A percentile compares a stretch with the other conserved stretches of the same genome.
Conservation (phyloP, 2,797 vertebrate species). For the Pipistrellus pygmaeus region DNA sequence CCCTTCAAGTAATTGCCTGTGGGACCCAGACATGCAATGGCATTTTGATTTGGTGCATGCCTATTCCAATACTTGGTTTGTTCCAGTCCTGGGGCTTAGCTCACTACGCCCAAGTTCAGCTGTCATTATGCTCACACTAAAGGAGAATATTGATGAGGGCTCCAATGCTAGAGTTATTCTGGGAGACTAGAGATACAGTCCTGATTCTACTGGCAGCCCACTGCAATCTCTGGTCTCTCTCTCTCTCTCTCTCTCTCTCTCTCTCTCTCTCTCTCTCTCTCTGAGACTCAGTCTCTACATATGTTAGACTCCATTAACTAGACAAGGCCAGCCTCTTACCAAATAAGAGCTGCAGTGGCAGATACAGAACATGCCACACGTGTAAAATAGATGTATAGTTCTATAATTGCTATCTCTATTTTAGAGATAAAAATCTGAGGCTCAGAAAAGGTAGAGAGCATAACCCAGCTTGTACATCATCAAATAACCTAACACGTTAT, state of each 20-base stretch:
- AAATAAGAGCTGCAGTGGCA: not conserved
- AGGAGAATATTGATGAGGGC: not conserved
- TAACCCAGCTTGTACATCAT: not conserved
- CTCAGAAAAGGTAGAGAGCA: not conserved
- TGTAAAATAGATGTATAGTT: not conserved
- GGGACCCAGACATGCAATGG: not conserved
- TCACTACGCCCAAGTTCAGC: not conserved
- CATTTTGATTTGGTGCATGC: not conserved
- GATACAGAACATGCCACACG: not conserved
- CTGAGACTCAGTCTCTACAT: not conserved
- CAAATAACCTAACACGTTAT: not conserved
- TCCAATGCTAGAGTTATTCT: too few species aligned
- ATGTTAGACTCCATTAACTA: conserved; percentile 31
- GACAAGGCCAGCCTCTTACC: not conserved
- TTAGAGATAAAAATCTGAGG: not conserved
- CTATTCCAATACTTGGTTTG: not conserved
- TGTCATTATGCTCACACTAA: not conserved
- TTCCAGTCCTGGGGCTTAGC: not conserved
- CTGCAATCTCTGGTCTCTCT: not conserved
- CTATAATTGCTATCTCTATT: not conserved
- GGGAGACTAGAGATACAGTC: not conserved
- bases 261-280: too few species aligned
- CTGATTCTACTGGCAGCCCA: not conserved
- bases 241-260: too few species aligned
- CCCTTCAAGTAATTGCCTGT: not conserved